A percentile compares a stretch with the other conserved stretches of the same genome.
Evolutionary conservation across 2,113 vertebrate species (phyloP).

Genomic region (Mobula hypostoma): DNA sequence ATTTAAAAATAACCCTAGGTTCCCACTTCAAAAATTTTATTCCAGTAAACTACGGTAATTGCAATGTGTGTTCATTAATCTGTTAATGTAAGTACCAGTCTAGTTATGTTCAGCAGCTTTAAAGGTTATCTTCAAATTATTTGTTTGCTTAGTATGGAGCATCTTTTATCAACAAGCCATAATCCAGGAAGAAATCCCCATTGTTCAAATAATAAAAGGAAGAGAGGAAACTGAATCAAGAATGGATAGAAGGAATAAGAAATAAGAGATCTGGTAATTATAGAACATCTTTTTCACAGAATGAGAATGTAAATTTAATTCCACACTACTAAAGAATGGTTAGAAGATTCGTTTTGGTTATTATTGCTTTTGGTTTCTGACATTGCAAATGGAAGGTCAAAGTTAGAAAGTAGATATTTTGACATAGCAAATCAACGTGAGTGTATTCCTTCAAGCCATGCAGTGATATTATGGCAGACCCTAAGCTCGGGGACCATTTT

Average conservation of each 20-base stretch:
- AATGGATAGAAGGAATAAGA: background rate
- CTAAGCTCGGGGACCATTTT: too few relatives aligned
- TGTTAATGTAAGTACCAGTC: background rate
- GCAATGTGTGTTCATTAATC: constrained; percentile 12
- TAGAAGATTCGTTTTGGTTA: background rate
- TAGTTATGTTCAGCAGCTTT: background rate
- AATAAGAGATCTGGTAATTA: background rate
- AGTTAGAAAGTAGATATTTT: background rate
- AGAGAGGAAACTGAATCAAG: background rate
- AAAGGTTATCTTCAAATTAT: background rate
- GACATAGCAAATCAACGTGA: too few relatives aligned
- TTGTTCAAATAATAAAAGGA: background rate
- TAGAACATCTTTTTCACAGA: background rate
- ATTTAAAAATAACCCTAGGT: constrained; percentile 17
- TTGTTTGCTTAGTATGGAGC: background rate
- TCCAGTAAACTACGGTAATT: constrained; percentile 1
- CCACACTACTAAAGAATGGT: background rate
- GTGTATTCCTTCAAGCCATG: too few relatives aligned
- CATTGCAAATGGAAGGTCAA: background rate
- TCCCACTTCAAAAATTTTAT: constrained; percentile 3
- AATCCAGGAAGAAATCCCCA: background rate
- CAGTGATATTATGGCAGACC: too few relatives aligned
- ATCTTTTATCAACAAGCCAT: background rate
- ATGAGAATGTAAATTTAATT: background rate
- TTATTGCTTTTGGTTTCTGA: background rate